Base-by-base conservation (phyloP, 2,113 vertebrate species). In the Cercopithecus mona region DNA sequence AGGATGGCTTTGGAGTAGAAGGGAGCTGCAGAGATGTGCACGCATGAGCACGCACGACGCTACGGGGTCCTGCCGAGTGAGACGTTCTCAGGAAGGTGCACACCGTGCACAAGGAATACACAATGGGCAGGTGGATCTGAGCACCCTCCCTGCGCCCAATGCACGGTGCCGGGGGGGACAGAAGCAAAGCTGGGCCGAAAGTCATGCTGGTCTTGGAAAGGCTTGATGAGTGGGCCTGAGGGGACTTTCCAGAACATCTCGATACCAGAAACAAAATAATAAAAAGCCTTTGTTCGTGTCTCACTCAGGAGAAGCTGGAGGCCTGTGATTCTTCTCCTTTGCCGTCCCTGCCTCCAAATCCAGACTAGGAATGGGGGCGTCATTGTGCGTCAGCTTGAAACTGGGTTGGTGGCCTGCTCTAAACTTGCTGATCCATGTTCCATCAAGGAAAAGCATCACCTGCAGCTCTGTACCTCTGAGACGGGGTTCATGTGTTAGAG, bases 361-460 rank as follows among this genome's bases (percentile, higher is more conserved):
- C 86, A 30, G 30, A 59, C 70, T 27, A 86, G 43, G 27, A 27
- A 23, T 0, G 5, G 32, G 78, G 59, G 25, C 1, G 0, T 8
- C 17, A 7, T 8, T 0, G n/a, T 3, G n/a, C 3, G 0, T 1
- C 0, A 0, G 38, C 52, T 23, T n/a, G 27, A 14, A 38, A 1
- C n/a, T 3, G 4, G 11, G 6, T 5, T 0, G 43, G 8, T 45
- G 2, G 30, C 50, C 18, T 0, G 0, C 12, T 22, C 2, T 12
- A 16, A 11, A 13, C 25, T 3, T 13, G 48, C 59, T 1, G 45
- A 7, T 6, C 14, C 6, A 0, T 18, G 2, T 18, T n/a, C 35
- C 30, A 12, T 25, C 18, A 4, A 1, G 43, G 25, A 55, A 45
- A 64, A 27, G 20, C 3, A 6, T 52, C 43, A 1, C 17, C 5